Evolutionary conservation across 2,888 invertebrate species (phyloP), one percentile per base, ranked within the genome.

Genomic region (Acanthoscelides obtectus): DNA sequence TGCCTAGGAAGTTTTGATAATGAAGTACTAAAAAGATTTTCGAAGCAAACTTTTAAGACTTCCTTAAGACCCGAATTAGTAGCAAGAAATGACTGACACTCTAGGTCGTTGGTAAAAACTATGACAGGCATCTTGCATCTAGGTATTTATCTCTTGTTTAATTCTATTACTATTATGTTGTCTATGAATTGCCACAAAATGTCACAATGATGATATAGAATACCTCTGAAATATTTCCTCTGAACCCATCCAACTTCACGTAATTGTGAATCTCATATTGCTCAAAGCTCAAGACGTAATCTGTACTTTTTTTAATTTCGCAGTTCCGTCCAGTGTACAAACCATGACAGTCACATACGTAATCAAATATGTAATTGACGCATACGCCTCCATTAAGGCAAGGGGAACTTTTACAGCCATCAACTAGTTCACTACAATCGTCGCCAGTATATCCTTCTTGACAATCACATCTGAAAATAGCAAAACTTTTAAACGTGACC

Each of bases 241-340:
- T 77, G 1, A 88, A 87, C 0, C 88, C 88, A 27, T 85, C 83
- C 65, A 89, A 77, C 75, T 87, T 83, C 0, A 89, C 87, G 78
- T 89, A 91, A 80, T 91, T 88, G n/a, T 87, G 87, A 0, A 87
- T 88, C 27, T 89, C 88, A 22, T 89, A 87, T 72, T 87, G 84
- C 0, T 86, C 83, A 79, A 91, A 91, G 71, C 87, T 84, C 76
- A 91, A 81, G 20, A 89, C 82, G 78, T 88, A 91, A 78, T 89
- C 86, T 0, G 88, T 85, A 12, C 80, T 81, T 72, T 82, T 82
- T 77, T 86, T 83, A 65, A 79, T 83, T 79, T 90, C 87, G 79
- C 91, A 91, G 25, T 82, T 80, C 0, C 75, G 72, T 20, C 90
- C 90, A 70, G 83, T 82, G 76, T 85, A 89, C 45, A 86, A 85